A percentile compares a stretch with the other conserved stretches of the same genome.
These are phyloP conservation scores for Mythimna ferrago DNA, from an alignment of 2,888 invertebrate genomes.

Conservation along the genomic window DNA sequence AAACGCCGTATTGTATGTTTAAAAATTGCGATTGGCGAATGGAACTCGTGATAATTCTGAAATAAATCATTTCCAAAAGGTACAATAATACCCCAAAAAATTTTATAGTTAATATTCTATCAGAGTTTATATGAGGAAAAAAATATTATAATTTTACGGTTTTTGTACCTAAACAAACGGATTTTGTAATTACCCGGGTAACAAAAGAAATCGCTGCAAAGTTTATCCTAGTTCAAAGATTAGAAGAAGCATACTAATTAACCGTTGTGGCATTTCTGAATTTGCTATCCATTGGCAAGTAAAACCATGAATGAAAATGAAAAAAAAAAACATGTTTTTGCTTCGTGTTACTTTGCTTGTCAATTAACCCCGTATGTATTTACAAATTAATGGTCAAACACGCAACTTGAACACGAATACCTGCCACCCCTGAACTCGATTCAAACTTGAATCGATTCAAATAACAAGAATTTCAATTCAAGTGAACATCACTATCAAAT, in stretches of 20 bases:
- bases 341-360: constrained; percentile 45
- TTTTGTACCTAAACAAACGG: no score
- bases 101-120: no score
- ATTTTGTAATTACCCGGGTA: no score
- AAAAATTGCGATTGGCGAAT: no score
- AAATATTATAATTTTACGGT: no score
- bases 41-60: no score
- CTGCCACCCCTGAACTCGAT: constrained; percentile 37
- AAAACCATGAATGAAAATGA: constrained; percentile 33
- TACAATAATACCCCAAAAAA: no score
- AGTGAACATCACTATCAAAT: constrained; percentile 72
- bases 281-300: constrained; percentile 6
- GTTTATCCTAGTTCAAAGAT: constrained; percentile 2
- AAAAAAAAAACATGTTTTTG: constrained; percentile 7
- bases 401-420: constrained; percentile 50
- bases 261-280: neutral
- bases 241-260: neutral
- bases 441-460: constrained; percentile 36
- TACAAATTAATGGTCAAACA: constrained; percentile 45
- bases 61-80: no score
- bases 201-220: neutral
- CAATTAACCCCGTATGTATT: constrained; percentile 49
- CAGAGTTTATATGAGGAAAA: no score
- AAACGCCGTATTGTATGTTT: no score
- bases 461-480: constrained; percentile 46